Conservation (phyloP, 2,797 vertebrate genomes). For the Trachurus trachurus region DNA sequence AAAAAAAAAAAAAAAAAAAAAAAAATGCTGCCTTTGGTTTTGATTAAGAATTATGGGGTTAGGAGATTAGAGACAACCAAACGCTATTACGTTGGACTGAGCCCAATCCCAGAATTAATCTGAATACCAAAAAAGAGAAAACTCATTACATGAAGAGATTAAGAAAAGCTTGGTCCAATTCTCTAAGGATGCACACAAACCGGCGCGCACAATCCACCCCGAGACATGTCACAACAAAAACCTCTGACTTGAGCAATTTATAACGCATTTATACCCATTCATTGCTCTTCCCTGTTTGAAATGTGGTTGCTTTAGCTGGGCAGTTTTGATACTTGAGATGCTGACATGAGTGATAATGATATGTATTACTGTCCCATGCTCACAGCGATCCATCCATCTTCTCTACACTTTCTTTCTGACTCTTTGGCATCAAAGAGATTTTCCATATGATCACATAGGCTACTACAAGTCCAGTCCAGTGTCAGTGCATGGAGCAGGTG, state of each 20-base stretch:
- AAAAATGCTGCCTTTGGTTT: conserved; percentile 86
- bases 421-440: too few species aligned
- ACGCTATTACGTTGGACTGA: conserved; percentile 90
- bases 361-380: conserved; percentile 13
- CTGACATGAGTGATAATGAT: conserved; percentile 39
- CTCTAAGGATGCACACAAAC: conserved; percentile 68
- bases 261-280: conserved; percentile 34
- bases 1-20: conserved; percentile 43
- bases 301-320: conserved; percentile 40
- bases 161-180: conserved; percentile 84
- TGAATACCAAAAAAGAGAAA: conserved; percentile 85
- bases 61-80: conserved; percentile 91
- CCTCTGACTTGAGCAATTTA: conserved; percentile 40
- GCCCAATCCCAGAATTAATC: conserved; percentile 94
- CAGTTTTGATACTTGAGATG: conserved; percentile 12
- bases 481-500: conserved; percentile 13
- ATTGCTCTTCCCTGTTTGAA: conserved; percentile 38
- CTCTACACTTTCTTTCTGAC: not conserved
- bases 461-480: not conserved
- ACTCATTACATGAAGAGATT: conserved; percentile 91
- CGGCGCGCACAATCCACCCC: conserved; percentile 31
- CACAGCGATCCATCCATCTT: not conserved
- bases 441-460: not conserved
- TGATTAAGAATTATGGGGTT: conserved; percentile 93
- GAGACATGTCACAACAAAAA: conserved; percentile 54